These are phyloP conservation scores for Nomada flava DNA, from an alignment of 2,888 invertebrate genomes.

Conservation along the genomic window DNA sequence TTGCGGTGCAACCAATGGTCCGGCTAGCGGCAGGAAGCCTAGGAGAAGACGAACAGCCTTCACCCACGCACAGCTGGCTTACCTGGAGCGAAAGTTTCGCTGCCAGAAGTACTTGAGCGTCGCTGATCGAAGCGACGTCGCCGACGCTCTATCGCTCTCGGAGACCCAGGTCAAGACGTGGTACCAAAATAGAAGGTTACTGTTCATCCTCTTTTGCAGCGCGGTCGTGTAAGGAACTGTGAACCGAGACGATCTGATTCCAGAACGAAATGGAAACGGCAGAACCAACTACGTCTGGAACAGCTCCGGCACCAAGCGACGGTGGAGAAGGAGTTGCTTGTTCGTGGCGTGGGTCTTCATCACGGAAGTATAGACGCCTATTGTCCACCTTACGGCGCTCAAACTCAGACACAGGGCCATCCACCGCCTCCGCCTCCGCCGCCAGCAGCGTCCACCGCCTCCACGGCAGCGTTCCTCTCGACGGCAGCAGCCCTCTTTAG, in stretches of 20 bases:
- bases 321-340: slow-evolving; percentile 89
- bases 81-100: slow-evolving; percentile 95
- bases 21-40: slow-evolving; percentile 89
- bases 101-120: slow-evolving; percentile 97
- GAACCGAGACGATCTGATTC: not conserved
- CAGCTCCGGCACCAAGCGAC: slow-evolving; percentile 94
- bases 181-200: slow-evolving; percentile 95
- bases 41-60: slow-evolving; percentile 95
- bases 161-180: slow-evolving; percentile 98
- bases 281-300: slow-evolving; percentile 94
- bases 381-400: slow-evolving; percentile 78
- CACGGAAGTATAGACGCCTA: slow-evolving; percentile 80
- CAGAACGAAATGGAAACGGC: slow-evolving; percentile 95
- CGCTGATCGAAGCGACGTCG: slow-evolving; percentile 96
- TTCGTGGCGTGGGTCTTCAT: slow-evolving; percentile 82
- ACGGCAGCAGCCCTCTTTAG: slow-evolving; percentile 90
- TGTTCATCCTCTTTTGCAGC: not conserved
- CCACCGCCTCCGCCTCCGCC: slow-evolving; percentile 85
- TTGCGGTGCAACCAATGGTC: slow-evolving; percentile 76
- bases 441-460: slow-evolving; percentile 82
- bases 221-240: no score
- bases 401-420: slow-evolving; percentile 80
- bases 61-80: slow-evolving; percentile 96
- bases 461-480: slow-evolving; percentile 87
- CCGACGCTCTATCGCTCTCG: slow-evolving; percentile 94